Percentiles rank a stretch among this genome's conserved stretches.
These are phyloP conservation scores for Glossosoma conforme DNA, from an alignment of 1,140 invertebrate species.

Conservation along the genomic window DNA sequence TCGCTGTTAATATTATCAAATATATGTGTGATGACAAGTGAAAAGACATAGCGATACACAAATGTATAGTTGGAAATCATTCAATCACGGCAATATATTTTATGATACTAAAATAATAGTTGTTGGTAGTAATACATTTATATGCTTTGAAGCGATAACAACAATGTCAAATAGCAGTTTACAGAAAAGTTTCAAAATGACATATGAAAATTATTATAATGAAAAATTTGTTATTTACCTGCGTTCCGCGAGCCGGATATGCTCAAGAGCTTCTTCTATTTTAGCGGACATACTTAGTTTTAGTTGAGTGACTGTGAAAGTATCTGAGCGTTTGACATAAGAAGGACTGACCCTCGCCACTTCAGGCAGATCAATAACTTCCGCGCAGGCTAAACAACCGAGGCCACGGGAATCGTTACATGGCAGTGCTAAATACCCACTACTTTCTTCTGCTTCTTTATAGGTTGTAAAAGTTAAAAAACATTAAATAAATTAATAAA, in stretches of 20 bases:
- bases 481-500: too few species aligned
- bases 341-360: too few species aligned
- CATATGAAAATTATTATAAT: not conserved
- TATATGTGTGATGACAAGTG: not conserved
- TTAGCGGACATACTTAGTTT: conserved; percentile 50
- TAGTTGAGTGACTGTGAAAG: too few species aligned
- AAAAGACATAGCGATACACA: not conserved
- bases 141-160: conserved; percentile 6
- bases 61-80: not conserved
- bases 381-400: too few species aligned
- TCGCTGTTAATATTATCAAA: too few species aligned
- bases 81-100: not conserved
- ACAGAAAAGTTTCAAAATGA: conserved; percentile 6
- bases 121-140: not conserved
- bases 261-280: conserved; percentile 66
- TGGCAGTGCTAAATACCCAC: too few species aligned
- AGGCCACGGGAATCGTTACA: too few species aligned
- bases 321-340: too few species aligned
- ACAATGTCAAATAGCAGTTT: conserved; percentile 13
- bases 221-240: conserved; percentile 47
- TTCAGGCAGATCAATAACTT: too few species aligned
- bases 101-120: not conserved
- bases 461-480: too few species aligned
- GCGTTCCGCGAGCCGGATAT: conserved; percentile 70
- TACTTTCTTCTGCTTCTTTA: too few species aligned